A percentile compares a stretch with the other conserved stretches of the same genome.
Evolutionary conservation across 2,113 vertebrate genomes (phyloP).

Genomic region (Neogale vison): DNA sequence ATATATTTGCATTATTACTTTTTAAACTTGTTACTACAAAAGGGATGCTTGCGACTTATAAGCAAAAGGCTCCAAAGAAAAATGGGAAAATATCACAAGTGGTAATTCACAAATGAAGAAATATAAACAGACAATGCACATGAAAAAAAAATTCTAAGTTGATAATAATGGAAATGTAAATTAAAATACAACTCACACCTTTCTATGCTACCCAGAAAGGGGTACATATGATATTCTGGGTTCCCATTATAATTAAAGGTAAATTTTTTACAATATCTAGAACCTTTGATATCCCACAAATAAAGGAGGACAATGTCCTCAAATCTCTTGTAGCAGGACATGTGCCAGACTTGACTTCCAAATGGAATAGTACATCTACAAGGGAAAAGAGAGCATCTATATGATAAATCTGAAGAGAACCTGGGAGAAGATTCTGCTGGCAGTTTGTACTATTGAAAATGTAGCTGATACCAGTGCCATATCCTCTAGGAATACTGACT

Average conservation of each 20-base stretch:
- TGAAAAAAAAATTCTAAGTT: not conserved
- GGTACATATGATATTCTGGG: not conserved
- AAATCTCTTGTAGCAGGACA: not conserved
- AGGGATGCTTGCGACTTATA: not conserved
- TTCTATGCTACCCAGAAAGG: not conserved
- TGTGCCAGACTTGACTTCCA: not conserved
- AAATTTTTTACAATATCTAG: not conserved
- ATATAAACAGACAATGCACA: not conserved
- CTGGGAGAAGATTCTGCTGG: not conserved
- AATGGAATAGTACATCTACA: not conserved
- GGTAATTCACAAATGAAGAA: not conserved
- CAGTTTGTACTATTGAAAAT: not conserved
- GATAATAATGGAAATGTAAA: not conserved
- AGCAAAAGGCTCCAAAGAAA: not conserved
- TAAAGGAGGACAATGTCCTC: not conserved
- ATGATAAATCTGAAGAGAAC: not conserved
- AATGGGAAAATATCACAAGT: not conserved
- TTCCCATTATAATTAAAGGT: not conserved
- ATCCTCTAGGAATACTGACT: not conserved
- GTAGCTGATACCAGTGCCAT: not conserved
- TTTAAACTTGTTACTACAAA: not conserved
- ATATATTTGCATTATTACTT: not conserved
- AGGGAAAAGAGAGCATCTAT: not conserved
- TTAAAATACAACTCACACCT: not conserved
- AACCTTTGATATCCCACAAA: not conserved